Base-by-base conservation (phyloP, 2,797 vertebrate genomes). In the Tamandua tetradactyla region DNA sequence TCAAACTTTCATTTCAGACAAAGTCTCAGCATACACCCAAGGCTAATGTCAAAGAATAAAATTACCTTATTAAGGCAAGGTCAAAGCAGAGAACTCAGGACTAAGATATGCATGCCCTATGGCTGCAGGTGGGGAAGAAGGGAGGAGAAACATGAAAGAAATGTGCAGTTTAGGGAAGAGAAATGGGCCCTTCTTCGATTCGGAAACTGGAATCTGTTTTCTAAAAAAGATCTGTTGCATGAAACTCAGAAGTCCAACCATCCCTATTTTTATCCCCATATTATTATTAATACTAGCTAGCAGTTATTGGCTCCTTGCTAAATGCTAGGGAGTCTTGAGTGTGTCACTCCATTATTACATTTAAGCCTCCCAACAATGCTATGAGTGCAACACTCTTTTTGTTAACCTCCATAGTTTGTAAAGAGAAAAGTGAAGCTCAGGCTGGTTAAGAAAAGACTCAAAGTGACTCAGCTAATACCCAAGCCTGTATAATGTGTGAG, bases 41-140 rank as follows among this genome's bases (percentile, higher is more conserved):
- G 83, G 62, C 35, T 97, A 96, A 95, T 93, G 91, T 93, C 87
- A 74, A 97, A 96, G 49, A 74, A 83, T 95, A 93, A 97, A 98
- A 95, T 95, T 87, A 75, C 11, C 42, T 89, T 91, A 80, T 90
- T 93, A 96, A 96, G 95, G 42, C 72, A 95, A 90, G 61, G 91
- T 96, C 93, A 93, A 87, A 89, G 79, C 23, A 37, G 47, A 94
- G 81, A 92, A 95, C 55, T 69, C 69, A 52, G 61, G 61, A 85
- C 81, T 95, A 83, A 72, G 42, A 32, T 72, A 68, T 20, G 25
- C 74, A 84, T n/a, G 2, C 14, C 15, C 6, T 25, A 66, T 52
- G 18, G 35, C 55, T 75, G 12, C 80, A 13, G 4, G 15, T 37
- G 7, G 13, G 14, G 12, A 89, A 5, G 1, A 0, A 4, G 6